Percentiles rank a stretch among this genome's conserved stretches.
Evolutionary conservation across 30 jellyfish, hydroid and myxozoan species (phyloP).

Genomic region (Pseudorhiza aurosa): DNA sequence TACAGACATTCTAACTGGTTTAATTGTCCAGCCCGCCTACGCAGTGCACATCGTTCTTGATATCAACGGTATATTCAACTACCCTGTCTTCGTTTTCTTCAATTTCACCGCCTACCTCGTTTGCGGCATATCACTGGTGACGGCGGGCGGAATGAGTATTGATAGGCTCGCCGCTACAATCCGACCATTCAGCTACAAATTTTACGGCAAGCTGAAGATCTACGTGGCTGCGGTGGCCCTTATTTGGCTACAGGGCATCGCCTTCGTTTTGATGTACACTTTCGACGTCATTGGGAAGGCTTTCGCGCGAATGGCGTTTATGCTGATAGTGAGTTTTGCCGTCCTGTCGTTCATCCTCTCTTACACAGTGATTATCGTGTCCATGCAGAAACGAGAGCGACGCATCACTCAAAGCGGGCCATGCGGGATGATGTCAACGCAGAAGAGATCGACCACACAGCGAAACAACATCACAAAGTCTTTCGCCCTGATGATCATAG

Average conservation of each 20-base stretch:
- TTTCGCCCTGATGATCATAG: conserved; percentile 42
- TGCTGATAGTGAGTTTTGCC: conserved; percentile 48
- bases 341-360: conserved; percentile 47
- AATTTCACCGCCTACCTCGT: conserved; percentile 53
- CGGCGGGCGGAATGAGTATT: conserved; percentile 73
- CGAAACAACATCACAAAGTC: conserved; percentile 25
- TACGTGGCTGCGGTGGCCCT: conserved; percentile 11
- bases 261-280: conserved; percentile 13
- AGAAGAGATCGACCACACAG: not conserved
- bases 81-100: conserved; percentile 25
- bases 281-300: conserved; percentile 24
- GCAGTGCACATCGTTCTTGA: conserved; percentile 46
- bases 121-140: conserved; percentile 61
- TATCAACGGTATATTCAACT: not conserved
- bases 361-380: conserved; percentile 20
- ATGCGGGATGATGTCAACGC: not conserved
- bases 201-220: conserved; percentile 22
- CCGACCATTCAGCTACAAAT: conserved; percentile 50
- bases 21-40: conserved; percentile 51
- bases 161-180: conserved; percentile 59
- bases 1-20: conserved; percentile 50
- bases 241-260: conserved; percentile 55
- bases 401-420: conserved; percentile 20
- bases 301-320: conserved; percentile 50
- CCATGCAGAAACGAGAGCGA: conserved; percentile 7